Base-by-base conservation (phyloP, 2,888 invertebrate genomes). In the Oxyscelio sp. region DNA sequence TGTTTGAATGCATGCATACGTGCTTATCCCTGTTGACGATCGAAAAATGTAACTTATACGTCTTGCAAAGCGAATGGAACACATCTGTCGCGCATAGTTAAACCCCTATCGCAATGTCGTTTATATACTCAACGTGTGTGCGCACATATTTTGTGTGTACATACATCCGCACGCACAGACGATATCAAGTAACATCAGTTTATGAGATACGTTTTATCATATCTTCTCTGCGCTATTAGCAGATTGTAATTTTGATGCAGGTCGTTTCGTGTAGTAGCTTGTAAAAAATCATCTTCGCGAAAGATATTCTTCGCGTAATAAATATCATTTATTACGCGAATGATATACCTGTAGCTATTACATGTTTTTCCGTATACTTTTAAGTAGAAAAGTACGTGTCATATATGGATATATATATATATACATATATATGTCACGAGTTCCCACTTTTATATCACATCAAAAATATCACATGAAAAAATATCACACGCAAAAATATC, bases 11-110 rank as follows among this genome's bases (percentile, higher is more conserved):
- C 31, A 19, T 19, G 31, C 34, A 45, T n/a, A 54, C 27, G 24
- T 5, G 17, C 21, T 66, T 66, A 73, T 56, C 70, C 74, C 74
- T 63, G 83, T 85, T 85, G 87, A 87, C 86, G 86, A 81, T 81
- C 84, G 84, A 83, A 85, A 89, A 88, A 87, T 87, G 88, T 86
- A 87, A 87, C 83, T 86, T 83, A 74, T 80, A 66, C 34, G 59
- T 84, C 86, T 66, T 86, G 79, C 80, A 82, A 61, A 79, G 75
- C 82, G 83, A 85, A 86, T 88, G 83, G 34, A 34, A 82, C 82
- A 84, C 88, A 88, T 86, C 83, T 83, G 79, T 80, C 85, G 81
- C 54, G 66, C 78, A 40, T 71, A 81, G 78, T 73, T 70, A 45
- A 73, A 75, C 56, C 65, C 74, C 34, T 66, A 71, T 83, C 71